A percentile compares a stretch with the other conserved stretches of the same genome.
phyloP scores from a whole-genome alignment of 2,888 invertebrate species.

The Clepsis dumicolana region DNA sequence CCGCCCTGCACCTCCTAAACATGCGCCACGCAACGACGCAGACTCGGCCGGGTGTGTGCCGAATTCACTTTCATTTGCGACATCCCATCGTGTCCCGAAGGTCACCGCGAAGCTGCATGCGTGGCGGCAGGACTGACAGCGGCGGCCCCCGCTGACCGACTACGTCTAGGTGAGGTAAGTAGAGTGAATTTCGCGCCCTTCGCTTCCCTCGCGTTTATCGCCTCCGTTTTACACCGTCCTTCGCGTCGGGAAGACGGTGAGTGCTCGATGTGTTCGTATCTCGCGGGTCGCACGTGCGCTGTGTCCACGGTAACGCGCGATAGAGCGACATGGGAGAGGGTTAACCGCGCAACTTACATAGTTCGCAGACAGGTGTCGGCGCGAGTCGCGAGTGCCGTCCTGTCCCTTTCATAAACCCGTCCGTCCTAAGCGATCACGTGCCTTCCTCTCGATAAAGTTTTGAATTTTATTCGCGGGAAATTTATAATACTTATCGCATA shows the following conservation, averaged over 20 bases:
- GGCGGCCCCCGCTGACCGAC: slow-evolving; percentile 80
- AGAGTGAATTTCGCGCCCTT: slow-evolving; percentile 74
- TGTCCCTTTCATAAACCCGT: slow-evolving; percentile 53
- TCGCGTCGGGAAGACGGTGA: slow-evolving; percentile 72
- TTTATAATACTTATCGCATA: slow-evolving; percentile 49
- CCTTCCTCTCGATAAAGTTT: slow-evolving; percentile 61
- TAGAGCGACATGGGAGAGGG: slow-evolving; percentile 64
- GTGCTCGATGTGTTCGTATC: slow-evolving; percentile 66
- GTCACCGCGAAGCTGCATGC: slow-evolving; percentile 75
- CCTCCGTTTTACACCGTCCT: slow-evolving; percentile 75
- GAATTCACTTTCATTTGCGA: slow-evolving; percentile 87
- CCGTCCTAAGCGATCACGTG: slow-evolving; percentile 33
- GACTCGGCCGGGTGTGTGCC: slow-evolving; percentile 82
- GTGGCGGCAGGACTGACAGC: slow-evolving; percentile 72
- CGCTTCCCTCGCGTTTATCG: slow-evolving; percentile 77
- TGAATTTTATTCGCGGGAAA: slow-evolving; percentile 59
- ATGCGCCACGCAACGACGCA: slow-evolving; percentile 87
- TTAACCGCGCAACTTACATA: slow-evolving; percentile 73
- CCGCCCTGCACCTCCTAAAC: slow-evolving; percentile 86
- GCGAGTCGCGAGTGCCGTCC: slow-evolving; percentile 50
- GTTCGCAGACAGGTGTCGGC: slow-evolving; percentile 61
- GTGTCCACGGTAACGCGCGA: slow-evolving; percentile 53
- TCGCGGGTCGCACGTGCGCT: slow-evolving; percentile 62
- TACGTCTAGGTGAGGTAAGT: slow-evolving; percentile 59
- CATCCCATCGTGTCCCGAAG: slow-evolving; percentile 84